A percentile compares a stretch with the other conserved stretches of the same genome.
phyloP scores from a whole-genome alignment of 2,113 vertebrate genomes.

The Macrotis lagotis region DNA sequence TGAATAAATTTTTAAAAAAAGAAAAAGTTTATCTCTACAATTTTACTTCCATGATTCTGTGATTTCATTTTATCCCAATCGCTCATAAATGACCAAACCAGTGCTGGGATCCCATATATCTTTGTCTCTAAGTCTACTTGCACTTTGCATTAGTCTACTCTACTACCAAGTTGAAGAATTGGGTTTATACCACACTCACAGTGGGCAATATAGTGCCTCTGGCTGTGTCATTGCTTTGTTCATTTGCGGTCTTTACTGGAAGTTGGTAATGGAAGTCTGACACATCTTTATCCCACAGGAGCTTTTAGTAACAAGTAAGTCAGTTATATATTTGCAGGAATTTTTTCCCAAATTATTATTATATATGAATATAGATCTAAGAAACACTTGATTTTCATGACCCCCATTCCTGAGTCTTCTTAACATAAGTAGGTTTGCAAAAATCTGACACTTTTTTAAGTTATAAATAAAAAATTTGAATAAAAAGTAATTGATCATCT shows the following conservation, averaged over 20 bases:
- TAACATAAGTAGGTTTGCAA: neutral
- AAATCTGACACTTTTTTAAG: neutral
- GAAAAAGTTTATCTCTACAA: neutral
- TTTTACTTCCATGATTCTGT: neutral
- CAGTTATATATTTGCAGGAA: neutral
- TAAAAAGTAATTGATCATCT: neutral
- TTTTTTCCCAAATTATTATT: neutral
- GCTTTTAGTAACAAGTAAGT: neutral
- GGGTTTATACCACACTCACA: neutral
- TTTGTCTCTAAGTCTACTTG: neutral
- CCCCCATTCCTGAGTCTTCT: neutral
- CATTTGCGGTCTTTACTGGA: neutral
- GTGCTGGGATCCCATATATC: neutral
- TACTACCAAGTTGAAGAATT: neutral
- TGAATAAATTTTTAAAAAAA: too few species aligned
- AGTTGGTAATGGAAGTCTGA: neutral
- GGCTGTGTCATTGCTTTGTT: neutral
- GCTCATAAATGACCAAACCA: neutral
- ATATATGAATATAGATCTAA: neutral
- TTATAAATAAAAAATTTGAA: neutral
- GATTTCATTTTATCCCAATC: neutral
- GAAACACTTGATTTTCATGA: neutral
- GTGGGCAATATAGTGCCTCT: neutral
- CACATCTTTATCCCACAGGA: neutral
- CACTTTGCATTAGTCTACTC: neutral